Evolutionary conservation across 2,113 vertebrate species (phyloP).

Genomic region (Chaetops frenatus): DNA sequence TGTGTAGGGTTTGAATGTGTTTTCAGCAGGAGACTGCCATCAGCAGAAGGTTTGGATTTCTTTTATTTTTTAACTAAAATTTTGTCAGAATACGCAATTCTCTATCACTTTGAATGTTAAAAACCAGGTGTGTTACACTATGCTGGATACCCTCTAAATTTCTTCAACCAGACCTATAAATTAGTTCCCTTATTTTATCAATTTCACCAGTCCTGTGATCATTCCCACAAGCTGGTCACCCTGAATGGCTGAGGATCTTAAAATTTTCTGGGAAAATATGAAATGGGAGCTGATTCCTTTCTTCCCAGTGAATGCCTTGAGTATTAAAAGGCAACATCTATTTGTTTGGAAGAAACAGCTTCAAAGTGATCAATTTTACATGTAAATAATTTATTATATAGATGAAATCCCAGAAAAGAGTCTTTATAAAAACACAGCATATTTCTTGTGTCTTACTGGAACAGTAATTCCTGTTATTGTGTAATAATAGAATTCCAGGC

Average conservation of each 20-base stretch:
- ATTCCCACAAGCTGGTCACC: not conserved
- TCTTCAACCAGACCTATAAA: not conserved
- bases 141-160: not conserved
- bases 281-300: not conserved
- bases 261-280: not conserved
- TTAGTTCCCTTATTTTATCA: not conserved
- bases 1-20: not conserved
- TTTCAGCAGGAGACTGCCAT: not conserved
- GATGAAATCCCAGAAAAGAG: not conserved
- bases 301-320: not conserved
- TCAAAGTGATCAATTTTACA: not conserved
- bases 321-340: not conserved
- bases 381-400: not conserved
- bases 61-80: not conserved
- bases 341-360: not conserved
- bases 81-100: not conserved
- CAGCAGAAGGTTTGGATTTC: not conserved
- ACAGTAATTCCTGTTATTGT: not conserved
- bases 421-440: not conserved
- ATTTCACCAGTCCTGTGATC: not conserved
- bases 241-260: not conserved
- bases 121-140: not conserved
- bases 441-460: not conserved
- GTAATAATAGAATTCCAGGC: not conserved
- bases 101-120: not conserved